Base-by-base conservation (phyloP, 2,113 vertebrate genomes). In the Pholis gunnellus region DNA sequence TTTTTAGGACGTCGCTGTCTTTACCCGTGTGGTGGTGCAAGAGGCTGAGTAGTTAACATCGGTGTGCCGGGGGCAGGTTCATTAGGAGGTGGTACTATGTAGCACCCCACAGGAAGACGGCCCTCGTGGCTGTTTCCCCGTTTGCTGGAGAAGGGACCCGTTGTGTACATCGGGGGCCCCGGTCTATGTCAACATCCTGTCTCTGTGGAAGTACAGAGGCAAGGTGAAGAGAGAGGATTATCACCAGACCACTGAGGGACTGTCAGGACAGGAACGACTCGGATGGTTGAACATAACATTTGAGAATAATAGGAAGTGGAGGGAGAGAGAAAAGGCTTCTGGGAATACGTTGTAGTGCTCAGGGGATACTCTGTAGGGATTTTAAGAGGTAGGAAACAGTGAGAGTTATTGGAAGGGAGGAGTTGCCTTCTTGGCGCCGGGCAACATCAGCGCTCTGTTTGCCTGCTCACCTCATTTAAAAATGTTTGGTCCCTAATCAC, bases 141-240 rank as follows among this genome's bases (percentile, higher is more conserved):
- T 91, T 92, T 89, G 87, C 78, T 54, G 46, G 40, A 81, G 64
- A 74, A 50, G 65, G 75, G 82, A n/a, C 46, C 56, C 27, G 52
- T 78, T 82, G 83, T 90, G 78, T 82, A 83, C 71, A 78, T 86
- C 29, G 42, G 79, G 76, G 78, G 9, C n/a, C n/a, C 67, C 31
- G 44, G 79, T 75, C 76, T 85, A 52, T 65, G 82, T 90, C 87
- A 88, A 92, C 91, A 94, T 93, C 93, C 92, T 89, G 89, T 61
- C 14, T 66, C 13, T 72, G 59, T 89, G 54, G 65, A 82, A 83
- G 81, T 56, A 48, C 48, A 69, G 57, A 50, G 20, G 68, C 72
- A 79, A 70, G 36, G 54, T 70, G 75, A 79, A 38, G 79, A 67
- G 54, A 25, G 36, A 57, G 64, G 68, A 81, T 64, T 69, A 34